Evolutionary conservation across 1,140 invertebrate species (phyloP).

Genomic region (Camponotus floridanus): DNA sequence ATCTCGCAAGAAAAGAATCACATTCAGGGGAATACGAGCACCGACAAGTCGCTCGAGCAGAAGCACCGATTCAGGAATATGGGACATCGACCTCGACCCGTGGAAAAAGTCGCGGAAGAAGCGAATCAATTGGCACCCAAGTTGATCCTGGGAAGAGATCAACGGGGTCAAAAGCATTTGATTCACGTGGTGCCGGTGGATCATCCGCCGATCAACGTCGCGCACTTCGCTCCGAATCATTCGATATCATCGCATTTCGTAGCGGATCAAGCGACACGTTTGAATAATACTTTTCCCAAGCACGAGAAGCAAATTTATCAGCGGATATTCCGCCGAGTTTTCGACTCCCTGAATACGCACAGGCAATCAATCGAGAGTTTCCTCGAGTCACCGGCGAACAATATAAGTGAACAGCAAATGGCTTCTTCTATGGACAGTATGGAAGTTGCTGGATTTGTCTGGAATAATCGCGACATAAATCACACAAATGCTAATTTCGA

Average conservation of each 20-base stretch:
- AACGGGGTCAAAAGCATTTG: constrained; percentile 73
- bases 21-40: background rate
- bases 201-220: background rate
- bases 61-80: background rate
- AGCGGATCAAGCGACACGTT: background rate
- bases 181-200: constrained; percentile 73
- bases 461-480: constrained; percentile 26
- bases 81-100: background rate
- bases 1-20: background rate
- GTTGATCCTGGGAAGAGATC: constrained; percentile 75
- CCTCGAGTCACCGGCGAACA: constrained; percentile 38
- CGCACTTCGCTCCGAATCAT: background rate
- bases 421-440: background rate
- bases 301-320: constrained; percentile 62
- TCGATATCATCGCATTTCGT: constrained; percentile 1
- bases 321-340: constrained; percentile 63
- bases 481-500: background rate
- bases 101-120: background rate
- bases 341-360: constrained; percentile 71
- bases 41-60: background rate
- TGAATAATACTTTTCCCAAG: constrained; percentile 23
- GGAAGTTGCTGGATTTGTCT: constrained; percentile 17
- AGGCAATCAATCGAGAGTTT: constrained; percentile 72
- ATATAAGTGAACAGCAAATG: background rate
- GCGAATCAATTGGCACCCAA: constrained; percentile 49